phyloP scores from a whole-genome alignment of 35 echinoderm and acorn worm species.

The Ptychodera flava region DNA sequence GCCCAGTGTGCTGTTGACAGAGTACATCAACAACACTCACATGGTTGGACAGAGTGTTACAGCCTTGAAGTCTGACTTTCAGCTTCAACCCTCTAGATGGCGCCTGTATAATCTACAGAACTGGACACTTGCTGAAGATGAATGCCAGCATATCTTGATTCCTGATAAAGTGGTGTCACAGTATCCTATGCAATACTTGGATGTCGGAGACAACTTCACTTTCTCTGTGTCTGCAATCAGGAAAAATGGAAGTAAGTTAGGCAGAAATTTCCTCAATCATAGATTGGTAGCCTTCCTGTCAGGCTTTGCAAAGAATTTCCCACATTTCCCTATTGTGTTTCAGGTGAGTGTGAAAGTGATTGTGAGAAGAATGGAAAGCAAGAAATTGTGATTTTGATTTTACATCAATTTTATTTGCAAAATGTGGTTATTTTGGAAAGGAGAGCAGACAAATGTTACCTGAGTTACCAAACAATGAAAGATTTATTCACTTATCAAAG shows the following conservation, averaged over 20 bases:
- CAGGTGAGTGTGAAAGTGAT: too few relatives aligned
- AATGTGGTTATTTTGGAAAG: too few relatives aligned
- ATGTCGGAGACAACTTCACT: conserved; percentile 53
- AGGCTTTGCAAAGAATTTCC: too few relatives aligned
- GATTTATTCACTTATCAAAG: too few relatives aligned
- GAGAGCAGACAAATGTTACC: too few relatives aligned
- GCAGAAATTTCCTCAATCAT: too few relatives aligned
- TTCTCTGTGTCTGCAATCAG: conserved; percentile 50
- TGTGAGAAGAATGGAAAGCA: too few relatives aligned
- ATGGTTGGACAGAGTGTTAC: conserved; percentile 16
- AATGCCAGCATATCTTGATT: conserved; percentile 58
- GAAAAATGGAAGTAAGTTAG: conserved; percentile 26
- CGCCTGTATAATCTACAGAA: conserved; percentile 1
- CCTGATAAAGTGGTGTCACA: conserved; percentile 38
- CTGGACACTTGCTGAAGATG: conserved; percentile 36
- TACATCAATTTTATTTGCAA: too few relatives aligned
- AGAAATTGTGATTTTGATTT: too few relatives aligned
- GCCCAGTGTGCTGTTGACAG: conserved; percentile 29
- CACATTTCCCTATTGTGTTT: too few relatives aligned
- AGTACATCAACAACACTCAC: conserved; percentile 13
- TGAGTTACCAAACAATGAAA: too few relatives aligned
- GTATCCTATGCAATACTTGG: conserved; percentile 45
- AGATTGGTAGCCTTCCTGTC: too few relatives aligned
- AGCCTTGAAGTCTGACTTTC: not conserved
- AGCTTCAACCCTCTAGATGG: conserved; percentile 23